phyloP scores from a whole-genome alignment of 2,888 invertebrate species.

The Cheilosia soror region DNA sequence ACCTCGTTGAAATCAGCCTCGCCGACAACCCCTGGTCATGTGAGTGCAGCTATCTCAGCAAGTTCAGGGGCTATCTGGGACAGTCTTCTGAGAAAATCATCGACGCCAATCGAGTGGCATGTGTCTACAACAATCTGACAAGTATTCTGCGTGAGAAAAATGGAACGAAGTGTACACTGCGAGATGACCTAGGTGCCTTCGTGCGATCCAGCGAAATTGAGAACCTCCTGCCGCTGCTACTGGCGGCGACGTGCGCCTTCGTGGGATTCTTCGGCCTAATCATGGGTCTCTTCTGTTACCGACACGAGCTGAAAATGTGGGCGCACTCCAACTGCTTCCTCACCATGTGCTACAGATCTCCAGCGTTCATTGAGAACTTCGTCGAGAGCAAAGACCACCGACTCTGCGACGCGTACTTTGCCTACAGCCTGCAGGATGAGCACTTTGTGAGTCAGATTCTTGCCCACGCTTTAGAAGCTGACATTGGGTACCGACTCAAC shows the following conservation, averaged over 20 bases:
- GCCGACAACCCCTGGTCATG: slow-evolving; percentile 96
- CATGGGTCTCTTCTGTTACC: slow-evolving; percentile 91
- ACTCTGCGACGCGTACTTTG: slow-evolving; percentile 94
- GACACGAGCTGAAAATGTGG: slow-evolving; percentile 93
- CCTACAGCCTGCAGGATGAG: slow-evolving; percentile 97
- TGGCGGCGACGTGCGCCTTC: slow-evolving; percentile 91
- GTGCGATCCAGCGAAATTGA: slow-evolving; percentile 88
- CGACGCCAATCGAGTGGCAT: slow-evolving; percentile 90
- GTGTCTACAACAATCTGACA: slow-evolving; percentile 90
- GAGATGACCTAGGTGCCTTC: slow-evolving; percentile 89
- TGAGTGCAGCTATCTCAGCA: slow-evolving; percentile 92
- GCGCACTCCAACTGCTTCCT: slow-evolving; percentile 93
- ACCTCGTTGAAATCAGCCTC: slow-evolving; percentile 93
- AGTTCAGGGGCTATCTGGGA: slow-evolving; percentile 91
- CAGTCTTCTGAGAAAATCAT: slow-evolving; percentile 91
- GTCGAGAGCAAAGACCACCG: slow-evolving; percentile 86
- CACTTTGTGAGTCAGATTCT: slow-evolving; percentile 95
- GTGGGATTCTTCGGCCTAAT: slow-evolving; percentile 90
- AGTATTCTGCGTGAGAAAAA: slow-evolving; percentile 91
- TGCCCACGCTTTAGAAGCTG: slow-evolving; percentile 93
- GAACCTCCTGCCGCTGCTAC: slow-evolving; percentile 91
- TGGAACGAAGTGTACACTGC: slow-evolving; percentile 90
- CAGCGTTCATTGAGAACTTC: slow-evolving; percentile 86
- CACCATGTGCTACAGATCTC: slow-evolving; percentile 93
- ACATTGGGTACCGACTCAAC: slow-evolving; percentile 93